Evolutionary conservation across 2,888 invertebrate genomes (phyloP).

Genomic region (Orchesella flavescens): DNA sequence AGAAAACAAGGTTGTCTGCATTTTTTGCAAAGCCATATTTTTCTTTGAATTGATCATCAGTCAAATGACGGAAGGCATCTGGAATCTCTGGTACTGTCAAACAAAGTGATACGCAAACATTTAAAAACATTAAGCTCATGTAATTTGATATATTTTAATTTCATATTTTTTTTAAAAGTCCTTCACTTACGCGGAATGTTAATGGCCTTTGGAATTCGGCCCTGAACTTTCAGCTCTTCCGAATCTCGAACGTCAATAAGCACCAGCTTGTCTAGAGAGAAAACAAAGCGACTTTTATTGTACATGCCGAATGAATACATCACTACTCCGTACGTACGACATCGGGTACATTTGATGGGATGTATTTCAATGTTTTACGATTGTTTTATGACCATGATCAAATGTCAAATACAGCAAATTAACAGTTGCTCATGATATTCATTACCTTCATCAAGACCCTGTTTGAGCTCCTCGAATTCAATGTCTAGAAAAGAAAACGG

Average conservation of each 20-base stretch:
- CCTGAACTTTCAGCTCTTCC: conserved; percentile 70
- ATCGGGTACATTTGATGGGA: too few relatives aligned
- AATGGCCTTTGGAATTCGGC: conserved; percentile 69
- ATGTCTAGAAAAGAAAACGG: conserved; percentile 46
- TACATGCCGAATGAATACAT: not conserved
- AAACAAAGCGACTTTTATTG: not conserved
- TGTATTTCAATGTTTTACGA: not conserved
- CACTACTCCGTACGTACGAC: not conserved
- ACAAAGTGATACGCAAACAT: not conserved
- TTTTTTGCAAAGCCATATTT: conserved; percentile 72
- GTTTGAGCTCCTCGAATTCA: conserved; percentile 60
- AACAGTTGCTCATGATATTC: too few relatives aligned
- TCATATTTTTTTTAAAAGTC: not conserved
- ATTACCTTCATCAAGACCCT: conserved; percentile 57
- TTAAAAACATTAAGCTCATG: not conserved
- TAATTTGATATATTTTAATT: not conserved
- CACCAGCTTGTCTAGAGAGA: conserved; percentile 56
- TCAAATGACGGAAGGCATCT: conserved; percentile 67
- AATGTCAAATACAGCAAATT: too few relatives aligned
- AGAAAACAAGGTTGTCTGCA: conserved; percentile 69
- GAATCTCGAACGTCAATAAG: conserved; percentile 72
- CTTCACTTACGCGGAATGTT: conserved; percentile 69
- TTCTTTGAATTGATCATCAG: conserved; percentile 68
- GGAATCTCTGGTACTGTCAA: conserved; percentile 69
- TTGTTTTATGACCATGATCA: too few relatives aligned